These are phyloP conservation scores for Pseudoips prasinana DNA, from an alignment of 2,888 invertebrate genomes.

Conservation along the genomic window DNA sequence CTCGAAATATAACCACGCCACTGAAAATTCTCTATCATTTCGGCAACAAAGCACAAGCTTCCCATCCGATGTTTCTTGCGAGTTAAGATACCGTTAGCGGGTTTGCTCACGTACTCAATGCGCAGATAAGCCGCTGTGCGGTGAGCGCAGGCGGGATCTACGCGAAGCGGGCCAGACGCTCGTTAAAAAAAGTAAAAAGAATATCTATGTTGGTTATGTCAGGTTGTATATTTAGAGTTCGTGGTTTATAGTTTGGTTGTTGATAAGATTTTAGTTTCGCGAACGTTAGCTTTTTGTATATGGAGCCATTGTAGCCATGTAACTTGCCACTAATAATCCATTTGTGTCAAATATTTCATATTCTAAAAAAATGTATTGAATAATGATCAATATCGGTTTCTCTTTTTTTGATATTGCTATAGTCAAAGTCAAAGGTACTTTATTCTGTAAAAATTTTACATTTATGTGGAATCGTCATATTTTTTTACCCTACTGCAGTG, in stretches of 20 bases:
- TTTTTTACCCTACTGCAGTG: no score
- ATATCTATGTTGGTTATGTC: no score
- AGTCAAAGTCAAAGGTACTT: no score
- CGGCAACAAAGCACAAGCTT: slow-evolving; percentile 32
- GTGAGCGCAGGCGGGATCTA: slow-evolving; percentile 13
- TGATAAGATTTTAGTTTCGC: background rate
- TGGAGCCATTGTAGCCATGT: no score
- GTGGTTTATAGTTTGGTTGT: background rate
- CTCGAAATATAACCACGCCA: slow-evolving; percentile 14
- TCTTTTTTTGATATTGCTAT: no score
- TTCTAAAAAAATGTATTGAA: no score
- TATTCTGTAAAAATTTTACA: no score
- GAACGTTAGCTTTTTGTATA: no score
- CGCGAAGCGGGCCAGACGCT: slow-evolving; percentile 26
- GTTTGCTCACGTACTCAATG: slow-evolving; percentile 33
- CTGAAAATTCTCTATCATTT: slow-evolving; percentile 30
- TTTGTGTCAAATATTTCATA: no score
- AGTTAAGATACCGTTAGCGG: slow-evolving; percentile 36
- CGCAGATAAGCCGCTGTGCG: slow-evolving; percentile 30
- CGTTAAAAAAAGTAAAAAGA: slow-evolving; percentile 20
- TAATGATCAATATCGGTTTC: no score
- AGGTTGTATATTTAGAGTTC: slow-evolving; percentile 6
- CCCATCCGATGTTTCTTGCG: slow-evolving; percentile 17
- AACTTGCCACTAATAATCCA: no score
- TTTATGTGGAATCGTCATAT: no score